phyloP scores from a whole-genome alignment of 2,888 invertebrate species.

The Megamerina dolium region DNA sequence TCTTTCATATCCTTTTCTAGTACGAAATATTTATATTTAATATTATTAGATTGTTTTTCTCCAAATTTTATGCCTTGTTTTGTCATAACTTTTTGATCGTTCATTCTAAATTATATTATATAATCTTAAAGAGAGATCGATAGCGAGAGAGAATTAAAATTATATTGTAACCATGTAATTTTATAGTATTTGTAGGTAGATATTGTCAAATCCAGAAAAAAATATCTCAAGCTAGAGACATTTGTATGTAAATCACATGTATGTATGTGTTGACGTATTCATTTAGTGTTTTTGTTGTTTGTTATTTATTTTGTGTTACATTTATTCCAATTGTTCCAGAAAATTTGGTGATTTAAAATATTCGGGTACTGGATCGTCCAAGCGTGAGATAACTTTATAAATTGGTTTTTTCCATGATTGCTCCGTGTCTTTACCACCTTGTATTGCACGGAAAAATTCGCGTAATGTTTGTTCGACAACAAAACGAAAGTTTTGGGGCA shows the following conservation, averaged over 20 bases:
- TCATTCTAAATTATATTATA: no score
- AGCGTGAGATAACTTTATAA: constrained; percentile 98
- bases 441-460: constrained; percentile 98
- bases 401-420: constrained; percentile 99
- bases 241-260: constrained; percentile 5
- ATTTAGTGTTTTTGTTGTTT: constrained; percentile 13
- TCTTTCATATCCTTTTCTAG: no score
- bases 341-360: constrained; percentile 99
- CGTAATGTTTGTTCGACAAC: constrained; percentile 96
- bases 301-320: constrained; percentile 22
- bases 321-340: constrained; percentile 92
- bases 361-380: constrained; percentile 98
- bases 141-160: no score
- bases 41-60: no score
- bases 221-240: constrained; percentile 19
- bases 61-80: no score
- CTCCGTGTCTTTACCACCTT: constrained; percentile 92
- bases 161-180: no score
- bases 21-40: no score
- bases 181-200: no score
- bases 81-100: no score
- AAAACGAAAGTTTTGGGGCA: constrained; percentile 93
- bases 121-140: no score
- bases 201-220: constrained; percentile 9
- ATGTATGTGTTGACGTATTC: constrained; percentile 7